These are phyloP conservation scores for Eutrigla gurnardus DNA, from an alignment of 2,797 vertebrate species.

Conservation along the genomic window DNA sequence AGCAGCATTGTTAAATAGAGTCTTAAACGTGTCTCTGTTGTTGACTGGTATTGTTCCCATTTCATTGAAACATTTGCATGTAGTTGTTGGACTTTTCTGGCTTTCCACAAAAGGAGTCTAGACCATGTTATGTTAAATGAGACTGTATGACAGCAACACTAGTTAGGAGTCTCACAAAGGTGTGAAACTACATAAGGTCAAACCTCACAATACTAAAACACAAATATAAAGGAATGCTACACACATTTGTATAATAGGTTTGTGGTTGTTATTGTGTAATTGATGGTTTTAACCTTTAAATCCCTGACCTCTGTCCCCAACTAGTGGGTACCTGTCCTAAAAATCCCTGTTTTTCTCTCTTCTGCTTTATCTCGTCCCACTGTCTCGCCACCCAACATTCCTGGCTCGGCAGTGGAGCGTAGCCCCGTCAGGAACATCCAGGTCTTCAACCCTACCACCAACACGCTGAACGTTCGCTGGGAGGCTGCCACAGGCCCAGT, in stretches of 20 bases:
- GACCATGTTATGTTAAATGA: conserved; percentile 19
- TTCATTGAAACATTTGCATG: conserved; percentile 67
- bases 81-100: conserved; percentile 5
- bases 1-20: conserved; percentile 64
- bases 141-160: neutral
- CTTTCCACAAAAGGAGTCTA: conserved; percentile 17
- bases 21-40: conserved; percentile 57
- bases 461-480: conserved; percentile 95
- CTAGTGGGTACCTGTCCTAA: neutral
- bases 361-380: conserved; percentile 24
- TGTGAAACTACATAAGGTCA: neutral
- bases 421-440: conserved; percentile 90
- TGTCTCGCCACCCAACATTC: conserved; percentile 6
- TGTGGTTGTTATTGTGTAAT: conserved; percentile 9
- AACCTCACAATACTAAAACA: neutral
- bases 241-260: neutral
- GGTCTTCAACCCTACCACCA: conserved; percentile 94
- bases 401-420: conserved; percentile 87
- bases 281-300: conserved; percentile 28
- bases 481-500: conserved; percentile 94
- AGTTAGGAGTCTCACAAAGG: conserved; percentile 15
- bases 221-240: neutral
- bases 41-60: conserved; percentile 41
- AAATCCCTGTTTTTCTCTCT: conserved; percentile 4
- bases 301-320: conserved; percentile 10